Conservation (phyloP, 2,797 vertebrate genomes). For the Silurus lanzhouensis region DNA sequence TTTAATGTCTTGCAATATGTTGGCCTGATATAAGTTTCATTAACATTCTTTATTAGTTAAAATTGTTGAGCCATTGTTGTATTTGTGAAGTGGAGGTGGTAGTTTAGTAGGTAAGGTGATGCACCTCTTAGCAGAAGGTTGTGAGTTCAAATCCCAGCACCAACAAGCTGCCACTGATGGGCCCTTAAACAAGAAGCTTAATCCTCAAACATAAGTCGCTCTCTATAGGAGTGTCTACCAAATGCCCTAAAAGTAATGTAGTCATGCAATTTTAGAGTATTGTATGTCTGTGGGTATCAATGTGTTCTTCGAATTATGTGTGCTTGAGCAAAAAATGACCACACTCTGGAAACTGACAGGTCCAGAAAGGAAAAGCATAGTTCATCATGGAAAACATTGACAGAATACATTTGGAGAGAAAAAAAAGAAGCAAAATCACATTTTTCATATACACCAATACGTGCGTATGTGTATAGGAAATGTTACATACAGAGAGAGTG, state of each 20-base stretch:
- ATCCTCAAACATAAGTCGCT: too few relatives aligned
- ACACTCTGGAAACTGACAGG: not conserved
- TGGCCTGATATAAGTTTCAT: not conserved
- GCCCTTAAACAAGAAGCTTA: too few relatives aligned
- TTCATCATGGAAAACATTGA: not conserved
- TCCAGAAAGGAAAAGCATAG: not conserved
- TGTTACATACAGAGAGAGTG: not conserved
- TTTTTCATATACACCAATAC: not conserved
- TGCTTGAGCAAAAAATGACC: not conserved
- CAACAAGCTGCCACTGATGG: too few relatives aligned
- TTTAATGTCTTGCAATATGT: not conserved
- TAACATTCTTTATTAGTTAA: not conserved
- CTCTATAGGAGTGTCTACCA: too few relatives aligned
- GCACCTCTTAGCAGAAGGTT: too few relatives aligned
- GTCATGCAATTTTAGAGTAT: not conserved
- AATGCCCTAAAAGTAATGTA: not conserved
- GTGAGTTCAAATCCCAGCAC: too few relatives aligned
- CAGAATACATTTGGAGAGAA: not conserved
- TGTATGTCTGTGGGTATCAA: not conserved
- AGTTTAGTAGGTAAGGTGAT: too few relatives aligned
- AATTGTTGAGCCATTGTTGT: too few relatives aligned
- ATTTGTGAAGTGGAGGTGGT: not conserved
- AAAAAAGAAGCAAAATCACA: not conserved
- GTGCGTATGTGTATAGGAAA: not conserved
- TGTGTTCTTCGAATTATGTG: not conserved